phyloP scores from a whole-genome alignment of 2,113 vertebrate genomes.

The Corythornis vintsioides region DNA sequence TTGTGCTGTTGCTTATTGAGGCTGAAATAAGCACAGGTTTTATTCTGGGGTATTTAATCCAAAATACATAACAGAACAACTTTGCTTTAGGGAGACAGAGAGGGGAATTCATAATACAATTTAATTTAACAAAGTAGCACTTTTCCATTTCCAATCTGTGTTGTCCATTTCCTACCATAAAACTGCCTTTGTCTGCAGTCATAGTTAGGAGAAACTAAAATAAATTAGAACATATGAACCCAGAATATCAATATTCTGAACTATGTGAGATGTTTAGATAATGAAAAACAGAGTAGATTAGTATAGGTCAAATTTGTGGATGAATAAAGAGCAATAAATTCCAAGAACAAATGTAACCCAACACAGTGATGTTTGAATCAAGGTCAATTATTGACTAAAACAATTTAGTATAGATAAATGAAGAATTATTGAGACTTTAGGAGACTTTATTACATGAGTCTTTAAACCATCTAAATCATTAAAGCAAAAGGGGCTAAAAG shows the following conservation, averaged over 20 bases:
- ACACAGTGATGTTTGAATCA: background rate
- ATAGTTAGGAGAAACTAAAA: constrained; percentile 6
- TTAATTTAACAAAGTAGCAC: background rate
- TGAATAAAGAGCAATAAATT: constrained; percentile 39
- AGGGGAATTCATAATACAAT: background rate
- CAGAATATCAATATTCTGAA: constrained; percentile 29
- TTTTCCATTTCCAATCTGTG: background rate
- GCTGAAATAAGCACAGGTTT: background rate
- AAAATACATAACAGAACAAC: background rate
- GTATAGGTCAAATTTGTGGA: background rate
- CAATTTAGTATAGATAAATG: constrained; percentile 24
- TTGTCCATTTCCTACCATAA: background rate
- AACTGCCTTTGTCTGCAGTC: constrained; percentile 4
- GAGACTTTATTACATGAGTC: background rate
- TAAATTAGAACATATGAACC: constrained; percentile 6
- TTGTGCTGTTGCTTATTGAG: background rate
- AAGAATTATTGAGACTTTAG: background rate
- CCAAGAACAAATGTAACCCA: background rate
- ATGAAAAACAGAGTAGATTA: background rate
- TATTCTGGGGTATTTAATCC: background rate
- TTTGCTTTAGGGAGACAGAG: background rate
- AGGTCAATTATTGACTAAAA: background rate
- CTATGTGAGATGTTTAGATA: constrained; percentile 2
- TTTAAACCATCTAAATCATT: background rate
- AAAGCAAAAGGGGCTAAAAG: background rate